Base-by-base conservation (phyloP, 2,797 vertebrate genomes). In the Lophius americanus region DNA sequence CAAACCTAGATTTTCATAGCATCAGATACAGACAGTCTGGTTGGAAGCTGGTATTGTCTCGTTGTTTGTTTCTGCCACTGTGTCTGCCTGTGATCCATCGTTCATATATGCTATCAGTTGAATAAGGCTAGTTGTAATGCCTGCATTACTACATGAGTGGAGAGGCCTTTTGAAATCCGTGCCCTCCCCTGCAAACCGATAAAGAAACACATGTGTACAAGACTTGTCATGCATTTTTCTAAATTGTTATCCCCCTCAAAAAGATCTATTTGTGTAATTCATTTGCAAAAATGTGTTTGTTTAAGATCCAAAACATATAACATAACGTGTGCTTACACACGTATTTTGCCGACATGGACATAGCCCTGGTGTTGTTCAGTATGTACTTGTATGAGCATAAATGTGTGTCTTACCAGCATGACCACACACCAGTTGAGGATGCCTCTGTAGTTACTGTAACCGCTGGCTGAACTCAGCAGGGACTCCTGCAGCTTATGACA, bases 371-470 rank as follows among this genome's bases (percentile, higher is more conserved):
- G 23, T 23, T 23, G 23, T 23, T 23, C 41, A 41, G 9, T 60
- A 4, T 14, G 9, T 55, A 2, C 44, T 32, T 35, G 33, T 47
- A 13, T 37, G 33, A 41, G 14, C 23, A 23, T 42, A 10, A 42
- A 10, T 12, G 11, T 9, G 9, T 1, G 1, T 91, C 96, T 95
- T 90, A 97, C 96, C 95, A 97, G 90, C 96, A 97, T 96, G 43
- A 97, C 94, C 71, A 97, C 95, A 84, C 96, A 97, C 96, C 96
- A 97, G 81, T 97, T 97, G 82, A 97, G 92, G 79, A 97, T 82
- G 57, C 96, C 96, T 49, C 96, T 94, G 89, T 97, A 97, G 92
- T 97, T 97, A 59, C 60, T 96, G 87, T 89, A 97, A 68, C 94
- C 94, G 51, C 96, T 97, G 73, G 93, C 73, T 0, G 96, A 97